Conservation (phyloP, 2,113 vertebrate genomes). For the Leptobrachium leishanense region DNA sequence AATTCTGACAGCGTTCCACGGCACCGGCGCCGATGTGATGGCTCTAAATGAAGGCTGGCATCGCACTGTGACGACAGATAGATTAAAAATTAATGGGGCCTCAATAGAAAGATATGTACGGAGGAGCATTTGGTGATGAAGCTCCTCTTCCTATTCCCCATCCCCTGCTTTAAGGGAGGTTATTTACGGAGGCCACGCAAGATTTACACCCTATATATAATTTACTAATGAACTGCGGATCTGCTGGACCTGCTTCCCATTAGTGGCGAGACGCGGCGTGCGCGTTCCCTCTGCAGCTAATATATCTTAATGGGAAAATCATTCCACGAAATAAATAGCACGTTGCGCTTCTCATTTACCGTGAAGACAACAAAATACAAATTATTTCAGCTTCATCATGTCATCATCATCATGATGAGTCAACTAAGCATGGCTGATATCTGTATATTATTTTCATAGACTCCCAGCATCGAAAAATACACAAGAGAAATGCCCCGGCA, state of each 20-base stretch:
- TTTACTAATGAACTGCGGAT: conserved; percentile 18
- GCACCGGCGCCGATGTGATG: background rate
- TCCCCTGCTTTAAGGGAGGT: conserved; percentile 8
- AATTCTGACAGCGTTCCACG: background rate
- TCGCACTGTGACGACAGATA: conserved; percentile 23
- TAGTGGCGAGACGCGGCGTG: background rate
- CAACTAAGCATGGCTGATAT: background rate
- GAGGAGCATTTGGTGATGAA: conserved; percentile 24
- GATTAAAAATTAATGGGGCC: conserved; percentile 41
- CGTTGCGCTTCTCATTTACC: conserved; percentile 27
- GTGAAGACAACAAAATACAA: conserved; percentile 18
- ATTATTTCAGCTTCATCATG: conserved; percentile 33
- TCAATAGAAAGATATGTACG: conserved; percentile 30
- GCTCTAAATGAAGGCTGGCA: conserved; percentile 8
- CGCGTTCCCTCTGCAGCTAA: conserved; percentile 13
- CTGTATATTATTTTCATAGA: background rate
- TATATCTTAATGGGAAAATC: conserved; percentile 29
- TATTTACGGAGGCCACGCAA: conserved; percentile 10
- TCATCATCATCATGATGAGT: conserved; percentile 22
- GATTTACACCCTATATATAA: background rate
- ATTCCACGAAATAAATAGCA: conserved; percentile 23
- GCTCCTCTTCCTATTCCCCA: conserved; percentile 10
- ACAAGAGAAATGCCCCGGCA: too few relatives aligned
- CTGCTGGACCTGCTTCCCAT: background rate
- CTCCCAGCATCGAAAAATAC: too few relatives aligned